Conservation (phyloP, 2,888 invertebrate genomes). For the Cheilosia scutellata region DNA sequence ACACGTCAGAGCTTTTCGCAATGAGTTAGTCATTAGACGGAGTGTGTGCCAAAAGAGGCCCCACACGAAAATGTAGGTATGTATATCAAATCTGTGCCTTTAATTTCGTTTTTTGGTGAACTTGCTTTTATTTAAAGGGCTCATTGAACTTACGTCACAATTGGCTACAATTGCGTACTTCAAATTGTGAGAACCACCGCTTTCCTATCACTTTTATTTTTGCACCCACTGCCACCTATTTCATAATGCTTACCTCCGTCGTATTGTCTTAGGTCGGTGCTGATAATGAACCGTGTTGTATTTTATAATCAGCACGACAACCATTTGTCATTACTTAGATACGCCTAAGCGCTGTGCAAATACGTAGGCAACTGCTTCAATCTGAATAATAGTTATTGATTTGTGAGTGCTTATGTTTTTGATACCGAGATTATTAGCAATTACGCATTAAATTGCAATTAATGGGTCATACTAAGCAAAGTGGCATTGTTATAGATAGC, state of each 20-base stretch:
- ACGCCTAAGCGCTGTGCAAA: not conserved
- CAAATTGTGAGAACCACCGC: no score
- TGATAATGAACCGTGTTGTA: not conserved
- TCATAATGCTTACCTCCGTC: not conserved
- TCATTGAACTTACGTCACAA: not conserved
- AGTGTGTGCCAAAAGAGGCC: not conserved
- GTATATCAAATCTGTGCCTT: not conserved
- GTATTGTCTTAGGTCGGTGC: slow-evolving; percentile 18
- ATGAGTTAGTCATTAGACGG: not conserved
- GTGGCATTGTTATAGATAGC: not conserved
- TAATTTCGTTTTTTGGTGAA: not conserved
- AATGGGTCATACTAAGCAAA: not conserved
- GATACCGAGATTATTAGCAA: not conserved
- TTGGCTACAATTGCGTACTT: no score
- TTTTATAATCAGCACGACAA: not conserved
- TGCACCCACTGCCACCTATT: not conserved
- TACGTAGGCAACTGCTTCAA: not conserved
- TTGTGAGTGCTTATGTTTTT: not conserved
- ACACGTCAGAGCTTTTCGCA: slow-evolving; percentile 3
- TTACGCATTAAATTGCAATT: not conserved
- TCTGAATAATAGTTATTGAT: not conserved
- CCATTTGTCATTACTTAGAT: slow-evolving; percentile 8
- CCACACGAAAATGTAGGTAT: not conserved
- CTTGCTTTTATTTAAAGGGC: not conserved
- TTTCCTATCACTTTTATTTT: not conserved